Base-by-base conservation (phyloP, 2,113 vertebrate genomes). In the Lutjanus erythropterus region DNA sequence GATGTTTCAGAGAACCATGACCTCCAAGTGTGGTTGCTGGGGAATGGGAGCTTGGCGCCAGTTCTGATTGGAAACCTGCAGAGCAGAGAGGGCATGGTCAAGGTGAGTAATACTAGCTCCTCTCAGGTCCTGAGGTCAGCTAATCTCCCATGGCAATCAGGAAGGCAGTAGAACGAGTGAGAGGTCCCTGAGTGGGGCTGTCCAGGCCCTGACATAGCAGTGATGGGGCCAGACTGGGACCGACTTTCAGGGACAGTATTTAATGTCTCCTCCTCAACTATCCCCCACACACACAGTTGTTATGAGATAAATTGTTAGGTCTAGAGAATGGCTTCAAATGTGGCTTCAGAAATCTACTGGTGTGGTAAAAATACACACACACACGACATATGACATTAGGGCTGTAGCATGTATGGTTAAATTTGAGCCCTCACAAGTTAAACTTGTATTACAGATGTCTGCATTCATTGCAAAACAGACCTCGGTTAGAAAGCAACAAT, bases 101-200 rank as follows among this genome's bases (percentile, higher is more conserved):
- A 90, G 88, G 91, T 89, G 88, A 88, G 84, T 84, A 90, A 87
- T 87, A 74, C 75, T 29, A 52, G 75, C 79, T 80, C 69, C 55
- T 66, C 39, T 55, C 41, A 19, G 84, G 86, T 88, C 81, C 60
- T 60, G 50, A 72, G 91, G 92, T 92, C 89, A 89, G 71, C 62
- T 84, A 78, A 90, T 93, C 83, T 91, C 86, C 70, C 61, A 68
- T 49, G 80, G 84, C 90, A 89, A 93, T 92, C 90, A 82, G 72
- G 58, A 71, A 85, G 53, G 61, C 72, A 86, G 79, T 75, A 86
- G 84, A 88, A 84, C 0, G 18, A 80, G 81, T 33, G 66, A 73
- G 66, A 78, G 65, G 73, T 87, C 65, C 60, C 42, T 53, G 68
- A 67, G 15, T 41, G 66, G 74, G 80, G 80, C 77, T 47, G 61